Base-by-base conservation (phyloP, 2,797 vertebrate genomes). In the Catharus ustulatus region DNA sequence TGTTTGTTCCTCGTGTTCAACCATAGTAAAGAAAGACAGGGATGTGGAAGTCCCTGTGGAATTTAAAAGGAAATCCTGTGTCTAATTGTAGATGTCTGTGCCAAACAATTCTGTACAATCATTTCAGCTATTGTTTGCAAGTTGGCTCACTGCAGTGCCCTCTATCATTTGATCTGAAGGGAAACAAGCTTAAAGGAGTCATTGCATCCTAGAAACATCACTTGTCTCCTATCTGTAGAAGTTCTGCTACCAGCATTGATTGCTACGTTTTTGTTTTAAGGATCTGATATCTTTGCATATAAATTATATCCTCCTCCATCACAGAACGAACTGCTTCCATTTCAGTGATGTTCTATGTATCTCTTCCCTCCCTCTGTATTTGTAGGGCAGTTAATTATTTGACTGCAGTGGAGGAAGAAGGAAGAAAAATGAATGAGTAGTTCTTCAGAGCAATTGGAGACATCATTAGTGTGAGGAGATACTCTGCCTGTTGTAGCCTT, bases 1-100 rank as follows among this genome's bases (percentile, higher is more conserved):
- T 96, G 87, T 96, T 95, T 96, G 73, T 97, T 96, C 79, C 73
- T 94, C 40, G 9, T 66, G 93, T 75, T 94, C 71, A 86, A 18
- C 85, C 20, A 2, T 62, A 43, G 87, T 86, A 90, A 87, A 90
- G 89, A 90, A 96, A 94, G 89, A 81, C 74, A 36, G 95, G 92
- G 95, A 93, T 89, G 87, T 91, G 63, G 91, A 92, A 96, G 71
- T 94, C 94, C 84, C 91, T 84, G 76, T 91, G 89, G 92, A 94
- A 79, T 95, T 94, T 66, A 19, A 91, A 90, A 96, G 95, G 95
- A 97, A 96, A 97, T 97, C 95, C 96, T 95, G 92, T 71, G 40
- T 81, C 91, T 96, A 87, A 94, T 81, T 96, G 83, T 94, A 73
- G 87, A 84, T 54, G 38, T 68, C 79, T 91, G 79, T 94, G 91